These are phyloP conservation scores for Laticauda laticaudata DNA, from an alignment of 2,113 vertebrate genomes.

Conservation along the genomic window DNA sequence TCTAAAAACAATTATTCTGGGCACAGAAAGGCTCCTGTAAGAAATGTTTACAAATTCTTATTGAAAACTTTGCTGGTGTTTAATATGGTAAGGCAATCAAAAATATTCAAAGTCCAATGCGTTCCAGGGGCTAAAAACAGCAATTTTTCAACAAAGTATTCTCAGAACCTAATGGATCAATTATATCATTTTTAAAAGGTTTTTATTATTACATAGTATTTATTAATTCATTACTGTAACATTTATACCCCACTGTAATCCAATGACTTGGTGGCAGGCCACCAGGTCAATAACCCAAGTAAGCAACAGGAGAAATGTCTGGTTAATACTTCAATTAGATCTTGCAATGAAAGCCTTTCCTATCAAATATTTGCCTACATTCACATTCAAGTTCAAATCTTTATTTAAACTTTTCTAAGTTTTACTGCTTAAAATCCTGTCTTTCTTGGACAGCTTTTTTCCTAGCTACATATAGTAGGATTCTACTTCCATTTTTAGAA, in stretches of 20 bases:
- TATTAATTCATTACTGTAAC: neutral
- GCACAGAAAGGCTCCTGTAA: neutral
- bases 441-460: neutral
- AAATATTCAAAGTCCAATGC: neutral
- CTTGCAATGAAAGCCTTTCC: neutral
- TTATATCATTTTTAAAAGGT: neutral
- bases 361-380: neutral
- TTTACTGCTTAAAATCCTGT: neutral
- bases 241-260: neutral
- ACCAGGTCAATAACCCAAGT: neutral
- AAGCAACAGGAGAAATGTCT: neutral
- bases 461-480: neutral
- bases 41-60: neutral
- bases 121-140: neutral
- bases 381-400: neutral
- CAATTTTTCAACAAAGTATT: neutral
- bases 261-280: neutral
- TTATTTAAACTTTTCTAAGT: neutral
- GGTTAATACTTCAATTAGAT: neutral
- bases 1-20: neutral
- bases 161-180: neutral
- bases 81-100: neutral
- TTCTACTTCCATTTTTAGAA: neutral
- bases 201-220: neutral
- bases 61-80: neutral